phyloP scores from a whole-genome alignment of 2,888 invertebrate species.

The Thecophora atra region DNA sequence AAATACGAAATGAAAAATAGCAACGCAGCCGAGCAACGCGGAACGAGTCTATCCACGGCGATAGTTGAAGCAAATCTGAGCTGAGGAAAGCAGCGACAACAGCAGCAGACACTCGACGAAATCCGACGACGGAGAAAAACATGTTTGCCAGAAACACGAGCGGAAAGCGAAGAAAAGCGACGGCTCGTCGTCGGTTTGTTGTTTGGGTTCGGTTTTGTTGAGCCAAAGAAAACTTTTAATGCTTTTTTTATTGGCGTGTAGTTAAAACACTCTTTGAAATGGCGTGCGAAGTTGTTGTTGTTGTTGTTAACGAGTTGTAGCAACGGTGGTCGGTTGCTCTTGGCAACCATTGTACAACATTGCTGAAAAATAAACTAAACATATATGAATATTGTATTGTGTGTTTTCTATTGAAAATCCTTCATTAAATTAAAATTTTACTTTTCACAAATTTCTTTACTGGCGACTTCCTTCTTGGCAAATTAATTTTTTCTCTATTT shows the following conservation, averaged over 20 bases:
- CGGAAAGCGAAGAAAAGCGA: conserved; percentile 13
- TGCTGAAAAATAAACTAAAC: too few species aligned
- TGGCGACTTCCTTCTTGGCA: too few species aligned
- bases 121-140: conserved; percentile 1
- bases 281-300: neutral
- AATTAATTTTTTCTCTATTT: neutral
- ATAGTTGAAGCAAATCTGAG: conserved; percentile 42
- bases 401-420: too few species aligned
- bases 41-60: conserved; percentile 31
- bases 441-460: too few species aligned
- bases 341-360: conserved; percentile 18
- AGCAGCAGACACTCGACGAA: conserved; percentile 9
- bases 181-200: neutral
- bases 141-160: conserved; percentile 24
- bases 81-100: conserved; percentile 23
- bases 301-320: neutral
- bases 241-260: conserved; percentile 19
- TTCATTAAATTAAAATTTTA: too few species aligned
- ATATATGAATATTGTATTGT: too few species aligned
- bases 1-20: conserved; percentile 7
- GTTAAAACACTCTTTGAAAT: conserved; percentile 4
- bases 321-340: conserved; percentile 22
- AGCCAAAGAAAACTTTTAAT: conserved; percentile 8
- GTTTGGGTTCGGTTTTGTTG: neutral
- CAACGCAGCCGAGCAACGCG: conserved; percentile 9